Evolutionary conservation across 1,140 invertebrate genomes (phyloP).

Genomic region (Frieseomelitta varia): DNA sequence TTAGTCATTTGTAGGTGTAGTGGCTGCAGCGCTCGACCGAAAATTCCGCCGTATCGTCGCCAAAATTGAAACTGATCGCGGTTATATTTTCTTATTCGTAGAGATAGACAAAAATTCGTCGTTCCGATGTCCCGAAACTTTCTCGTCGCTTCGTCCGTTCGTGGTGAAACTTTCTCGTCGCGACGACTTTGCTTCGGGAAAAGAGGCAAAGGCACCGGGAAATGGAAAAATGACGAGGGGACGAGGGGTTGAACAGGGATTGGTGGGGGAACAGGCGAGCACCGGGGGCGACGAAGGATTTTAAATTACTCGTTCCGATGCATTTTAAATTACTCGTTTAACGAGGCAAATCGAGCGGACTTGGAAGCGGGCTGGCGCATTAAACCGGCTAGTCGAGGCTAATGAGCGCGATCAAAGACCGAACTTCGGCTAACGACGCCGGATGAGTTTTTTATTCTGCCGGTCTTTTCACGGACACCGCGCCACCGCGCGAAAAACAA

Average conservation of each 20-base stretch:
- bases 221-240: background rate
- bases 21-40: too few species aligned
- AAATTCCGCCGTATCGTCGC: too few species aligned
- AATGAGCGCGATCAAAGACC: constrained; percentile 45
- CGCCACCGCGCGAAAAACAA: background rate
- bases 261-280: too few species aligned
- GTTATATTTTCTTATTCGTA: too few species aligned
- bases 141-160: too few species aligned
- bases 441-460: constrained; percentile 19
- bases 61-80: too few species aligned
- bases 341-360: constrained; percentile 33
- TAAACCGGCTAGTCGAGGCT: constrained; percentile 38
- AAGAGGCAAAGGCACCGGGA: background rate
- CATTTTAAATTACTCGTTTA: constrained; percentile 46
- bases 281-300: constrained; percentile 17
- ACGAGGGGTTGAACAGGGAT: too few species aligned
- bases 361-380: constrained; percentile 30
- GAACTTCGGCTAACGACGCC: constrained; percentile 29
- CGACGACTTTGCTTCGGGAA: background rate
- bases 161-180: background rate
- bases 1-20: too few species aligned
- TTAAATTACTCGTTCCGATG: constrained; percentile 40
- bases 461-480: background rate
- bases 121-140: too few species aligned
- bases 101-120: too few species aligned